Evolutionary conservation across 2,113 vertebrate species (phyloP).

Genomic region (Chloroceryle aenea): DNA sequence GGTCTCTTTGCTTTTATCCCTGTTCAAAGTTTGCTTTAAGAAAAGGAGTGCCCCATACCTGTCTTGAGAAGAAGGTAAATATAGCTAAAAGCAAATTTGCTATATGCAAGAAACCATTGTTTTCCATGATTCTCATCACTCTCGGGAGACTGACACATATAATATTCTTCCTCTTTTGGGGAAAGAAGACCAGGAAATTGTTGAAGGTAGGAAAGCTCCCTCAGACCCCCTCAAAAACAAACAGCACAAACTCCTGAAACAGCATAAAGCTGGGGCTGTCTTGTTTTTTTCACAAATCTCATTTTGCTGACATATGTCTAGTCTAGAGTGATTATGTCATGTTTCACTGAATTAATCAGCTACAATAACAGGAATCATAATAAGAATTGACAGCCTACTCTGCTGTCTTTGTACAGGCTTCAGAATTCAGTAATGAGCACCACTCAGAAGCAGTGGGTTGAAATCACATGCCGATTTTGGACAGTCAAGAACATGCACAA

Average conservation of each 20-base stretch:
- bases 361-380: constrained; percentile 43
- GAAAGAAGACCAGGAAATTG: neutral
- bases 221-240: neutral
- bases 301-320: constrained; percentile 41
- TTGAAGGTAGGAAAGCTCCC: neutral
- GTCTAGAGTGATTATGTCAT: constrained; percentile 17
- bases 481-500: neutral
- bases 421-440: constrained; percentile 10
- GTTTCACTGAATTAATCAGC: constrained; percentile 58
- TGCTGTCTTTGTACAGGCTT: constrained; percentile 42
- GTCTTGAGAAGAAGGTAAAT: neutral
- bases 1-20: neutral
- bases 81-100: neutral
- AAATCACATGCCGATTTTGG: constrained; percentile 3
- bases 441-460: neutral
- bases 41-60: neutral
- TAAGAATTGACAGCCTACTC: constrained; percentile 37
- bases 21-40: neutral
- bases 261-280: neutral
- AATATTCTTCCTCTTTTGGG: neutral
- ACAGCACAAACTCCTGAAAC: fast-evolving
- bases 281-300: neutral
- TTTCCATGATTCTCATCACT: neutral
- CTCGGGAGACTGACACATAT: neutral
- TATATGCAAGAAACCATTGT: neutral